Conservation (phyloP, 2,113 vertebrate genomes). For the Crotalus tigris region DNA sequence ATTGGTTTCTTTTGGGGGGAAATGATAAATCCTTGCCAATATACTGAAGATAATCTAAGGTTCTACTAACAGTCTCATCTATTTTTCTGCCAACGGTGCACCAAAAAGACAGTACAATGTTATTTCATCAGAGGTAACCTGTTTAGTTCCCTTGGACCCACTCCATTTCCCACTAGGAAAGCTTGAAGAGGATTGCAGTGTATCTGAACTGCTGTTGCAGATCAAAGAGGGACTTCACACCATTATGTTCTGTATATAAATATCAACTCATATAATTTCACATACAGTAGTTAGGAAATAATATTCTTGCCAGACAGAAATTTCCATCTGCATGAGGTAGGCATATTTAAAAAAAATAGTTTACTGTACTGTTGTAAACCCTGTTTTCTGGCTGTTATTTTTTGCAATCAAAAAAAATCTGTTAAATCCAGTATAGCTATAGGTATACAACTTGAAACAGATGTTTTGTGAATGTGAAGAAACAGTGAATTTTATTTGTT, state of each 20-base stretch:
- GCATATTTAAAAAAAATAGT: background rate
- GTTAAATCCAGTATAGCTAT: background rate
- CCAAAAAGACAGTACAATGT: background rate
- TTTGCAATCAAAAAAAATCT: background rate
- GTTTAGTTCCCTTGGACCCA: background rate
- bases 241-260: background rate
- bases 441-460: background rate
- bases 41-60: background rate
- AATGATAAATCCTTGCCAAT: background rate
- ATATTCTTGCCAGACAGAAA: background rate
- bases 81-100: background rate
- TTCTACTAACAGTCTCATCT: background rate
- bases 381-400: background rate
- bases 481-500: background rate
- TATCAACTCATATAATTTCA: background rate
- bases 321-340: background rate
- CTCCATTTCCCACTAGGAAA: background rate
- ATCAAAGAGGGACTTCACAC: background rate
- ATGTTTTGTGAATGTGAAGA: background rate
- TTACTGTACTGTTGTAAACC: background rate
- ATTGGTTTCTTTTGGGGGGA: background rate
- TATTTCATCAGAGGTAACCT: background rate
- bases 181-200: background rate
- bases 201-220: background rate
- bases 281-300: background rate